Conservation (phyloP, 2,113 vertebrate genomes). For the Daubentonia madagascariensis region DNA sequence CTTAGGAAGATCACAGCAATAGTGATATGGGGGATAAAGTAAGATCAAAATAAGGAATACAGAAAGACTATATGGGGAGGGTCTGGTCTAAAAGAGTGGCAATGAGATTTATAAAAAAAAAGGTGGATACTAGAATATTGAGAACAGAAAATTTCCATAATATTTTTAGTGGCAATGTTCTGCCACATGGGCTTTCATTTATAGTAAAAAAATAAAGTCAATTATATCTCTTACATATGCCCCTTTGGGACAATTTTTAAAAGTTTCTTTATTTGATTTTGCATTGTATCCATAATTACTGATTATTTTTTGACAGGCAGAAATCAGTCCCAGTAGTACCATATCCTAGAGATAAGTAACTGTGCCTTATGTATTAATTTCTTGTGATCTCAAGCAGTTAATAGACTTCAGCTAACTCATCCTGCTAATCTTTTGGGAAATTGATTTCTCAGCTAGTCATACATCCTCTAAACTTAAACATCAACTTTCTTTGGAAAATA, state of each 20-base stretch:
- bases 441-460: constrained; percentile 49
- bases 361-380: constrained; percentile 61
- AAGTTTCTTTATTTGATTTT: constrained; percentile 55
- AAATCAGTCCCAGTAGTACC: constrained; percentile 49
- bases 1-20: not conserved
- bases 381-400: constrained; percentile 64
- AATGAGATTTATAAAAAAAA: not conserved
- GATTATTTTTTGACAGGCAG: constrained; percentile 59
- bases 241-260: constrained; percentile 36
- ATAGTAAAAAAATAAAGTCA: constrained; percentile 34
- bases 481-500: constrained; percentile 18
- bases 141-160: not conserved
- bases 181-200: constrained; percentile 33
- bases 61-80: not conserved
- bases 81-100: not conserved
- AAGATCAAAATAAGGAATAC: not conserved
- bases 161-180: constrained; percentile 9
- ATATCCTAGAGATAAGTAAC: constrained; percentile 53
- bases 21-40: not conserved
- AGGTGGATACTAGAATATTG: not conserved
- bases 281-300: constrained; percentile 58
- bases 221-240: constrained; percentile 38
- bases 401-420: constrained; percentile 51
- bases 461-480: constrained; percentile 31
- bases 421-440: constrained; percentile 33